A percentile compares a stretch with the other conserved stretches of the same genome.
These are phyloP conservation scores for Pangasius macronema DNA, from an alignment of 2,797 vertebrate genomes.

Conservation along the genomic window DNA sequence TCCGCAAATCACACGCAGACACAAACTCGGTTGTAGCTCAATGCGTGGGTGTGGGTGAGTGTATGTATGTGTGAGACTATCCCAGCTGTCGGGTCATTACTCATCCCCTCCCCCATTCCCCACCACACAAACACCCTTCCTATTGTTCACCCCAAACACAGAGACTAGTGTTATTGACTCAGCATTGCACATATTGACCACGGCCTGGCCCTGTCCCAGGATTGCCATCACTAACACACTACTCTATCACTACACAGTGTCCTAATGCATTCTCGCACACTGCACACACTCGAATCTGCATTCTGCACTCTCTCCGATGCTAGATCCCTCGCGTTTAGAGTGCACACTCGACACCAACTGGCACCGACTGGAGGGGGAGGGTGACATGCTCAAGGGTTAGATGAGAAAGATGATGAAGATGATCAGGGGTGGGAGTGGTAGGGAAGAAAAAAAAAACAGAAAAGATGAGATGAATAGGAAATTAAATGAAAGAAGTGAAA, in stretches of 20 bases:
- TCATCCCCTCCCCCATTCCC: constrained; percentile 62
- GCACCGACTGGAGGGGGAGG: constrained; percentile 43
- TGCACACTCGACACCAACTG: constrained; percentile 44
- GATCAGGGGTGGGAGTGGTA: not conserved
- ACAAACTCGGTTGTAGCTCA: constrained; percentile 19
- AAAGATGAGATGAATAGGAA: not conserved
- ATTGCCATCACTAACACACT: constrained; percentile 50
- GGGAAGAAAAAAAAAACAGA: not conserved
- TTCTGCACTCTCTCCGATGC: constrained; percentile 6
- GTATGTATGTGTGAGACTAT: constrained; percentile 37
- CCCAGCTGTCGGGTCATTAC: constrained; percentile 59
- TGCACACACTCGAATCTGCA: constrained; percentile 27
- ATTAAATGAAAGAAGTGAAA: constrained; percentile 6
- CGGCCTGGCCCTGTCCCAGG: constrained; percentile 54
- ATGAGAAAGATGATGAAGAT: constrained; percentile 28
- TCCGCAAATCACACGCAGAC: constrained; percentile 6
- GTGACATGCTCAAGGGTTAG: constrained; percentile 41
- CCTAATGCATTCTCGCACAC: constrained; percentile 25
- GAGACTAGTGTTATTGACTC: constrained; percentile 62
- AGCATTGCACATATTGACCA: constrained; percentile 60
- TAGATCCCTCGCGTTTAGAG: constrained; percentile 5
- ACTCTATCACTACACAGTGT: constrained; percentile 32
- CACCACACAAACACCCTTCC: constrained; percentile 57
- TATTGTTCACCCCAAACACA: constrained; percentile 61
- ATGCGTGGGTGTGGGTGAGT: constrained; percentile 19